These are phyloP conservation scores for Petromus typicus DNA, from an alignment of 2,113 vertebrate species.

Conservation along the genomic window DNA sequence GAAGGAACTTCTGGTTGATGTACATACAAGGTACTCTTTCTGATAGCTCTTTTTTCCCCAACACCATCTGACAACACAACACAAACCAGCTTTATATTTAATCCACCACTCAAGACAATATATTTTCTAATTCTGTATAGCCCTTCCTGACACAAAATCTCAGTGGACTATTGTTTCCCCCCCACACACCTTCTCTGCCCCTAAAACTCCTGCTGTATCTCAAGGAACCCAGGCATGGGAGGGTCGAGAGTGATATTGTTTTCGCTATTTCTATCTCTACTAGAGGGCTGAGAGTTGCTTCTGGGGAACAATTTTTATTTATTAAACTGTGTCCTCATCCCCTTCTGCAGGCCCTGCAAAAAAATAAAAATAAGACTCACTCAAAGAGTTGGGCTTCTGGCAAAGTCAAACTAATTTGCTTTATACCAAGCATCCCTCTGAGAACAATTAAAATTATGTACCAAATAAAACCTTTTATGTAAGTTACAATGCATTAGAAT, in stretches of 20 bases:
- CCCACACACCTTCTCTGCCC: accelerated
- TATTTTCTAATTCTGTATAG: not conserved
- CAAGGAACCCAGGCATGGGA: not conserved
- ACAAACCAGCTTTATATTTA: not conserved
- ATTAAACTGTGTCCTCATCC: not conserved
- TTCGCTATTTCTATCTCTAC: not conserved
- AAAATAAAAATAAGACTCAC: not conserved
- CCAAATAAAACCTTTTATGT: not conserved
- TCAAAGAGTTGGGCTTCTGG: not conserved
- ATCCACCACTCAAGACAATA: not conserved
- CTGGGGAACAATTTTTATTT: not conserved
- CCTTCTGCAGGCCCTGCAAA: not conserved
- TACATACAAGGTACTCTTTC: not conserved
- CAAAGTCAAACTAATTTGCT: conserved; percentile 39
- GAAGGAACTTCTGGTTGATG: not conserved
- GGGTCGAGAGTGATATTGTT: not conserved
- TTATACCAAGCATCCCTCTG: not conserved
- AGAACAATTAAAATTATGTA: conserved; percentile 26
- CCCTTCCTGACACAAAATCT: not conserved
- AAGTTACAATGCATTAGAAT: not conserved
- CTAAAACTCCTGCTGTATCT: not conserved
- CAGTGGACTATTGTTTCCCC: not conserved
- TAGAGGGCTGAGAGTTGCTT: not conserved
- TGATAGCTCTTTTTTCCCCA: not conserved
- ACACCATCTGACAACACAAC: not conserved